A percentile compares a stretch with the other conserved stretches of the same genome.
Conservation (phyloP, 2,888 invertebrate genomes). For the Brachypterus glaber region DNA sequence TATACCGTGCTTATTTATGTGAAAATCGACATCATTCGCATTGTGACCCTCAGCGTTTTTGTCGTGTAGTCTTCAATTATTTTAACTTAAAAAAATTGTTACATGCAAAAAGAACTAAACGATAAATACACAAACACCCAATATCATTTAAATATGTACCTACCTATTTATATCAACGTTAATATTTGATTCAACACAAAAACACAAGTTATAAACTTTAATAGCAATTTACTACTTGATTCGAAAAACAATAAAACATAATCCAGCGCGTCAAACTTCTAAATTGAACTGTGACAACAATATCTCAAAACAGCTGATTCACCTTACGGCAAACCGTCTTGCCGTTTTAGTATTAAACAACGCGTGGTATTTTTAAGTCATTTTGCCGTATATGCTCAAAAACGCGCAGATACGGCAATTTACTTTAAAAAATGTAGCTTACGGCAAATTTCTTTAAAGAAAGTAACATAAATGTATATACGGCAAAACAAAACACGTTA, state of each 20-base stretch:
- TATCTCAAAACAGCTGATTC: neutral
- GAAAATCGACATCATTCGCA: no score
- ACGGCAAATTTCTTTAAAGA: neutral
- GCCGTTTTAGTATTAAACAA: neutral
- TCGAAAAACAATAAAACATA: no score
- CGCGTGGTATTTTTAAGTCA: neutral
- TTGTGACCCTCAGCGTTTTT: no score
- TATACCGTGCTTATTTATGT: no score
- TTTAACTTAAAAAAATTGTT: no score
- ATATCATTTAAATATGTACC: neutral
- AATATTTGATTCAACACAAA: neutral
- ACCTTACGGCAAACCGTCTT: neutral
- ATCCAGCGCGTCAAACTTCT: neutral
- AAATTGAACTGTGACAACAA: neutral
- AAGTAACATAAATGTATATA: slow-evolving; percentile 1
- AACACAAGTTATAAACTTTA: neutral
- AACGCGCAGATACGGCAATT: neutral
- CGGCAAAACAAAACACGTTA: neutral
- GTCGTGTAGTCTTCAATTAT: no score
- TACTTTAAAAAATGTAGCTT: neutral
- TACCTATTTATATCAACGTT: no score
- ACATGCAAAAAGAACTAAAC: neutral
- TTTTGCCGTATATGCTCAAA: neutral
- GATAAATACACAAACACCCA: neutral
- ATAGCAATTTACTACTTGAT: neutral